A percentile compares a stretch with the other conserved stretches of the same genome.
Conservation (phyloP, 2,113 vertebrate genomes). For the Mus musculus region GRCm39 chr8:11972001-11972500, state of each 20-base stretch:
- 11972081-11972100: not conserved
- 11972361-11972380: not conserved
- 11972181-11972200: not conserved
- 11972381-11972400: not conserved
- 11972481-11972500: not conserved
- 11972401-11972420: not conserved
- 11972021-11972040: not conserved
- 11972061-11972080: not conserved
- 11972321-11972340: not conserved
- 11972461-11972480: not conserved
- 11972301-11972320: not conserved
- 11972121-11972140: not conserved
- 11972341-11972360: not conserved
- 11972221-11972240: not conserved
- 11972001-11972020: fast-evolving
- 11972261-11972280: not conserved
- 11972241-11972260: not conserved
- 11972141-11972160: not conserved
- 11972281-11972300: not conserved
- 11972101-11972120: not conserved
- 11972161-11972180: not conserved
- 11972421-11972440: not conserved
- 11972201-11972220: not conserved
- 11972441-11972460: not conserved
- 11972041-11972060: not conserved